phyloP scores from a whole-genome alignment of 1,140 invertebrate species.

The Saxidomus purpurata region DNA sequence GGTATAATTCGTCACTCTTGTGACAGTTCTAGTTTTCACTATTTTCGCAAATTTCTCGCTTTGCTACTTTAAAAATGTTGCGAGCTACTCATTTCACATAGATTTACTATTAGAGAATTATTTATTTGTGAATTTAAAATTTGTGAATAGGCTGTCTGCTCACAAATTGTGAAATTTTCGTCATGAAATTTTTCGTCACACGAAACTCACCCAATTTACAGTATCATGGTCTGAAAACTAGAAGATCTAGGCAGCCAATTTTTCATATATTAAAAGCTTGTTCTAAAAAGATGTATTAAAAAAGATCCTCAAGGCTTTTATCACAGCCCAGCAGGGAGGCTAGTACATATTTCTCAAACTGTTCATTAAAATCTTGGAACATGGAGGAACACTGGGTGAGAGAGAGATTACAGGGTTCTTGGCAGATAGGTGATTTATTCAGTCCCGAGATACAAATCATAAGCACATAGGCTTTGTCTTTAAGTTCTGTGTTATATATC shows the following conservation, averaged over 20 bases:
- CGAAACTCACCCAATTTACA: too few species aligned
- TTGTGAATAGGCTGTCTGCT: too few species aligned
- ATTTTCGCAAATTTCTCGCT: too few species aligned
- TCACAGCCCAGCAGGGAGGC: neutral
- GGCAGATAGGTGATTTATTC: slow-evolving; percentile 34
- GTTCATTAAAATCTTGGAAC: slow-evolving; percentile 41
- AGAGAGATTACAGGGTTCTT: neutral
- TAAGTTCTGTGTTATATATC: neutral
- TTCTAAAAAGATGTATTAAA: neutral
- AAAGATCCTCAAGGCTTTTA: neutral
- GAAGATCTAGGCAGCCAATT: neutral
- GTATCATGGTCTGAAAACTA: too few species aligned
- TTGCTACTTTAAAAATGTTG: too few species aligned
- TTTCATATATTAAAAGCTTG: neutral
- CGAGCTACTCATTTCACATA: too few species aligned
- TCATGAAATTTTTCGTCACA: too few species aligned
- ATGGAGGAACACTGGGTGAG: slow-evolving; percentile 20
- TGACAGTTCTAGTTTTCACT: too few species aligned
- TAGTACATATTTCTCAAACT: slow-evolving; percentile 3
- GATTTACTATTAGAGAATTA: too few species aligned
- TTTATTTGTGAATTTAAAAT: too few species aligned
- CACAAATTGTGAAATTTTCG: too few species aligned
- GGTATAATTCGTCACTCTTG: too few species aligned
- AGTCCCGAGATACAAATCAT: neutral
- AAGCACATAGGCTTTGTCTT: neutral